A percentile compares a stretch with the other conserved stretches of the same genome.
Conservation (phyloP, 1,140 invertebrate genomes). For the Papilio polytes region DNA sequence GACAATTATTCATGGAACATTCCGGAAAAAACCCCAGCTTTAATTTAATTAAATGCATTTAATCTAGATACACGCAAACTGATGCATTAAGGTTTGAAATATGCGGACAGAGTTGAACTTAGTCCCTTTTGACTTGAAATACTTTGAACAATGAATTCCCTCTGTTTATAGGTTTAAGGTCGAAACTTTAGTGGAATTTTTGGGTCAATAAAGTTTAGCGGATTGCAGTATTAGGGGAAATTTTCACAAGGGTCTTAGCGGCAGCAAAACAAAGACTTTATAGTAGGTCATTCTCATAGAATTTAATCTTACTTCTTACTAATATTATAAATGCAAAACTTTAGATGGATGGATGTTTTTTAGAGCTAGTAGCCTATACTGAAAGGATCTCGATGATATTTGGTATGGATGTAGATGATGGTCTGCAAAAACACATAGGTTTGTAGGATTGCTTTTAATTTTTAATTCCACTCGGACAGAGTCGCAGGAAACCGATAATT, state of each 20-base stretch:
- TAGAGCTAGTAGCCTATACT: too few relatives aligned
- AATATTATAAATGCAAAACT: too few relatives aligned
- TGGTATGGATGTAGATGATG: too few relatives aligned
- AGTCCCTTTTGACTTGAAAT: slow-evolving; percentile 6
- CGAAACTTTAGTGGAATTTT: background rate
- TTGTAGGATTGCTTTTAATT: too few relatives aligned
- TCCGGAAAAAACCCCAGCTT: slow-evolving; percentile 10
- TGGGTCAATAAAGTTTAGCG: background rate
- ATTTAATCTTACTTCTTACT: background rate
- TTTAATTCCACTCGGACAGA: too few relatives aligned
- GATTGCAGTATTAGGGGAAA: slow-evolving; percentile 4
- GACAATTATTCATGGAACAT: background rate
- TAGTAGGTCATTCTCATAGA: background rate
- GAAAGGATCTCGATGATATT: too few relatives aligned
- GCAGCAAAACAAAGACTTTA: background rate
- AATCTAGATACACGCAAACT: background rate
- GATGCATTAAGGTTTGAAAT: slow-evolving; percentile 25
- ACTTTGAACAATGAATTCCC: slow-evolving; percentile 39
- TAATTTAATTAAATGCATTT: slow-evolving; percentile 22
- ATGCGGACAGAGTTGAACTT: background rate
- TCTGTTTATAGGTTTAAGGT: slow-evolving; percentile 43
- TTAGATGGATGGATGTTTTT: too few relatives aligned
- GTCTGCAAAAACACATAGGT: too few relatives aligned
- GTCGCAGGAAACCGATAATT: too few relatives aligned
- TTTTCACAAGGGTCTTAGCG: slow-evolving; percentile 1